These are phyloP conservation scores for Toxostoma redivivum DNA, from an alignment of 2,113 vertebrate species.

Conservation along the genomic window DNA sequence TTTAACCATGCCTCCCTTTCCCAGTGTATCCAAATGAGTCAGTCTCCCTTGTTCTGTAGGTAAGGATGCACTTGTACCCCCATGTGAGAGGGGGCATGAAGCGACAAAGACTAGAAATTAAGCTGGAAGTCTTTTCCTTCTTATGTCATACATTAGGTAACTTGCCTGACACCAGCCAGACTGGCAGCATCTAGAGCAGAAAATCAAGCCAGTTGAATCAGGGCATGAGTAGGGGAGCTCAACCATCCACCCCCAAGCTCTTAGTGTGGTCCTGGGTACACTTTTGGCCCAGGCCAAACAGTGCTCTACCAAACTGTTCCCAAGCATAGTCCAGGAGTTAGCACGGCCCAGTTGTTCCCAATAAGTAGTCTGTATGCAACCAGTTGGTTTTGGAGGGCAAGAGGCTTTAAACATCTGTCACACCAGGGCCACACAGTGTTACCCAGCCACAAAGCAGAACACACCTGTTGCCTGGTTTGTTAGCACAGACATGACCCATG, in stretches of 20 bases:
- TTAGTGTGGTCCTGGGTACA: not conserved
- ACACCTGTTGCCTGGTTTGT: not conserved
- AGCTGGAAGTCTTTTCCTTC: not conserved
- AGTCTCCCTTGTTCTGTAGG: not conserved
- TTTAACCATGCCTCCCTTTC: not conserved
- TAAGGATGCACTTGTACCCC: not conserved
- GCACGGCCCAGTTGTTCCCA: not conserved
- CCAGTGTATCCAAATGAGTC: not conserved
- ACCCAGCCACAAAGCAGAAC: not conserved
- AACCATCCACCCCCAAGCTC: not conserved
- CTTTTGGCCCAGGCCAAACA: not conserved
- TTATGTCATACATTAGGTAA: not conserved
- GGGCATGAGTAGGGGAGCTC: not conserved
- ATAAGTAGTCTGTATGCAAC: not conserved
- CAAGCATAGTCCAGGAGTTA: not conserved
- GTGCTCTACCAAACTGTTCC: not conserved
- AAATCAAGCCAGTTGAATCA: not conserved
- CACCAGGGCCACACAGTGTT: not conserved
- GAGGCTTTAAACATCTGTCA: not conserved
- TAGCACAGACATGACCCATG: not conserved
- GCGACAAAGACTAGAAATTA: not conserved
- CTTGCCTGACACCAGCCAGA: not conserved
- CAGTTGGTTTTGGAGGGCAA: not conserved
- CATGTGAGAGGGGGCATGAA: not conserved
- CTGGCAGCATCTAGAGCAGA: not conserved